Conservation (phyloP, 2,113 vertebrate species). For the Aspiorhynchus laticeps region DNA sequence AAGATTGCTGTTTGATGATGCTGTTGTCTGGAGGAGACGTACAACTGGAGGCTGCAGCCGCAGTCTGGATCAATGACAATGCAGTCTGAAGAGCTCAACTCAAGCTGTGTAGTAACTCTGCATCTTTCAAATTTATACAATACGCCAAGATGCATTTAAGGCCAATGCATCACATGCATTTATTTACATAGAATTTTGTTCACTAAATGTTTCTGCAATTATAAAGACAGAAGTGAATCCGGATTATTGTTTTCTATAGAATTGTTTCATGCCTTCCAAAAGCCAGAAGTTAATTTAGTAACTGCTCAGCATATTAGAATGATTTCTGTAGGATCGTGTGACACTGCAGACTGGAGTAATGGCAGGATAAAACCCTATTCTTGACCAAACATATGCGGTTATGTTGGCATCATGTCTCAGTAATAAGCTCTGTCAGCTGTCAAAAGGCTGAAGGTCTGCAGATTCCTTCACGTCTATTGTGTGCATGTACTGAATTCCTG, state of each 20-base stretch:
- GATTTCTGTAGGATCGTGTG: not conserved
- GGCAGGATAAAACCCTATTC: not conserved
- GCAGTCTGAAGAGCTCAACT: conserved; percentile 7
- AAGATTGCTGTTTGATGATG: conserved; percentile 28
- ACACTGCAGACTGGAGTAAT: not conserved
- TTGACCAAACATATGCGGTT: not conserved
- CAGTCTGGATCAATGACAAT: conserved; percentile 9
- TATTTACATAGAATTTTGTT: not conserved
- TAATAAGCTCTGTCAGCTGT: conserved; percentile 25
- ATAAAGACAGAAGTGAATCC: not conserved
- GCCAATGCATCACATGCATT: not conserved
- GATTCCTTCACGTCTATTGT: conserved; percentile 39
- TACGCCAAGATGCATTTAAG: not conserved
- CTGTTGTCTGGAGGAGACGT: not conserved
- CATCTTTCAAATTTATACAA: not conserved
- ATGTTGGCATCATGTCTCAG: conserved; percentile 3
- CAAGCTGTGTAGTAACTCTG: not conserved
- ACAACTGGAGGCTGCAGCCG: not conserved
- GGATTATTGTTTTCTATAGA: too few relatives aligned
- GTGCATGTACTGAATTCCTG: conserved; percentile 43
- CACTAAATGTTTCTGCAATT: not conserved
- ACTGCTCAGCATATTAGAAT: not conserved
- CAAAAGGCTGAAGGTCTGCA: conserved; percentile 25
- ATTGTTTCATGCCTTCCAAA: too few relatives aligned
- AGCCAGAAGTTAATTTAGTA: not conserved